These are phyloP conservation scores for Rhincodon typus DNA, from an alignment of 2,797 vertebrate species.

Conservation along the genomic window DNA sequence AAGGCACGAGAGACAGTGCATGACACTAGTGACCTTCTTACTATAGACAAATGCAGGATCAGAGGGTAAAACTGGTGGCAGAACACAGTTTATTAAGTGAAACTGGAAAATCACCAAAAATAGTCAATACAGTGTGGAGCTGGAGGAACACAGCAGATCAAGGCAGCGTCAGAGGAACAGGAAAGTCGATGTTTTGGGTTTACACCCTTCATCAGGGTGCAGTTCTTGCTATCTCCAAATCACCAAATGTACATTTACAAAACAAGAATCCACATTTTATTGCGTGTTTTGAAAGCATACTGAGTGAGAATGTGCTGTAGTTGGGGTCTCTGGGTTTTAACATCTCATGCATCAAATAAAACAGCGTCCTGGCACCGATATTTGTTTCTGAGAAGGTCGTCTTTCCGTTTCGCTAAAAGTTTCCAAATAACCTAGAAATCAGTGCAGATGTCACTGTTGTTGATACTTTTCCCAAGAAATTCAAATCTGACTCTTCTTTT, in stretches of 20 bases:
- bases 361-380: not conserved
- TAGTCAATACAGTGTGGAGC: too few species aligned
- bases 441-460: constrained; percentile 23
- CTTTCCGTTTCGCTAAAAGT: not conserved
- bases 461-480: constrained; percentile 8
- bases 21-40: not conserved
- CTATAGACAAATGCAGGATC: not conserved
- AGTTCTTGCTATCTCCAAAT: not conserved
- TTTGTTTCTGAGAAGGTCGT: not conserved
- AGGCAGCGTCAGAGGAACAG: too few species aligned
- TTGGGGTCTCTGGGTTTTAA: constrained; percentile 4
- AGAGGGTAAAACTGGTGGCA: not conserved
- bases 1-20: not conserved
- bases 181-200: too few species aligned
- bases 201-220: too few species aligned
- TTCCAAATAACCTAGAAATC: constrained; percentile 12
- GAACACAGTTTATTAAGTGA: not conserved
- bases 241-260: not conserved
- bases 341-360: not conserved
- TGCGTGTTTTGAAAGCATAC: not conserved
- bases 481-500: constrained; percentile 27
- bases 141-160: too few species aligned
- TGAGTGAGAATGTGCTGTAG: not conserved
- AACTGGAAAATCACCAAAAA: not conserved
- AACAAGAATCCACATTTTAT: not conserved